These are phyloP conservation scores for Chaetodon auriga DNA, from an alignment of 2,113 vertebrate genomes.

Conservation along the genomic window DNA sequence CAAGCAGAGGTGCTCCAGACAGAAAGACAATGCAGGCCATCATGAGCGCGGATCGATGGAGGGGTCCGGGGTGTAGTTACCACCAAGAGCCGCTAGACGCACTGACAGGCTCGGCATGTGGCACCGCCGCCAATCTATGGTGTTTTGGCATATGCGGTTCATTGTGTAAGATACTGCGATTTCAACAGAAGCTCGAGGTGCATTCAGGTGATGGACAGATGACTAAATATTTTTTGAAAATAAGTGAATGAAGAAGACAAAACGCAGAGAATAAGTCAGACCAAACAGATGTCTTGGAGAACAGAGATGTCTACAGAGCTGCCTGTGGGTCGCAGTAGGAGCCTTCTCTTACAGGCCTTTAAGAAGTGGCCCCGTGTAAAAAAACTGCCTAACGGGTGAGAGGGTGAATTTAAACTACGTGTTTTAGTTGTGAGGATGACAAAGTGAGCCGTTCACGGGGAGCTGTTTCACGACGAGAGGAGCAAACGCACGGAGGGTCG, in stretches of 20 bases:
- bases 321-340: conserved; percentile 1
- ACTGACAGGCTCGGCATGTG: conserved; percentile 65
- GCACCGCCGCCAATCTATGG: conserved; percentile 57
- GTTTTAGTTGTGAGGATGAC: not conserved
- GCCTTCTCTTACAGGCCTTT: conserved; percentile 53
- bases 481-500: not conserved
- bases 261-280: not conserved
- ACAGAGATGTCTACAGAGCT: conserved; percentile 26
- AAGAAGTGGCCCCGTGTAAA: conserved; percentile 25
- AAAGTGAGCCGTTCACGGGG: not conserved
- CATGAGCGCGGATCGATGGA: not conserved
- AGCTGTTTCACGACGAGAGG: not conserved
- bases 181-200: conserved; percentile 5
- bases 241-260: not conserved
- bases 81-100: conserved; percentile 49
- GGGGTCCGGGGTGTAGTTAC: conserved; percentile 54
- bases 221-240: not conserved
- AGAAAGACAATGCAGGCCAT: conserved; percentile 3
- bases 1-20: not conserved
- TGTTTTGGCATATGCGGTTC: conserved; percentile 57
- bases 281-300: conserved; percentile 3
- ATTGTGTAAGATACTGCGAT: conserved; percentile 34
- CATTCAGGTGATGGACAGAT: not conserved
- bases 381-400: not conserved
- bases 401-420: not conserved